phyloP scores from a whole-genome alignment of 2,113 vertebrate species.

The Paracanthobrama guichenoti region DNA sequence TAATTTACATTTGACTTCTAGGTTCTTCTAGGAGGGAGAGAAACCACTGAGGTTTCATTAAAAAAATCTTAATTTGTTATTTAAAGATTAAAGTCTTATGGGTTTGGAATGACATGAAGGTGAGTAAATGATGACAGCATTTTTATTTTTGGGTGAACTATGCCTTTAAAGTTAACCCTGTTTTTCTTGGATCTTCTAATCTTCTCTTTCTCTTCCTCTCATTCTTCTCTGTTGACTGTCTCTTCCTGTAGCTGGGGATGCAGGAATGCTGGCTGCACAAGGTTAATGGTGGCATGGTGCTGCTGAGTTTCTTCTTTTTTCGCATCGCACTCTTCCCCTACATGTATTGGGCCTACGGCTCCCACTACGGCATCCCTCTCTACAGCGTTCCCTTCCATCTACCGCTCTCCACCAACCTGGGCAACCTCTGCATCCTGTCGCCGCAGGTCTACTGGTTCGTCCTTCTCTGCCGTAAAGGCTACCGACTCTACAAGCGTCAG shows the following conservation, averaged over 20 bases:
- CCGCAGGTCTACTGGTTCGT: constrained; percentile 98
- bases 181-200: not conserved
- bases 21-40: not conserved
- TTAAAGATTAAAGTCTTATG: not conserved
- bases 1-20: no score
- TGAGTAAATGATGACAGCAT: not conserved
- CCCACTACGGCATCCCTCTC: constrained; percentile 79
- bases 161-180: not conserved
- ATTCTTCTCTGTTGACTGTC: constrained; percentile 29
- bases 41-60: not conserved
- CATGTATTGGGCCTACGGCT: constrained; percentile 91
- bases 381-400: constrained; percentile 88
- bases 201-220: not conserved
- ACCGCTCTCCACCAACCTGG: constrained; percentile 85
- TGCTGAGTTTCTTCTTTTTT: constrained; percentile 90
- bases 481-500: constrained; percentile 80
- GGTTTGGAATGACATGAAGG: not conserved
- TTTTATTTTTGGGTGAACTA: not conserved
- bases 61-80: not conserved
- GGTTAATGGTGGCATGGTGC: constrained; percentile 84
- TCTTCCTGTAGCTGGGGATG: constrained; percentile 79
- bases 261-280: constrained; percentile 92
- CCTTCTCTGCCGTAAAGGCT: constrained; percentile 89
- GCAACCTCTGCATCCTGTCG: constrained; percentile 86
- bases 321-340: constrained; percentile 95